Percentiles rank a stretch among this genome's conserved stretches.
These are phyloP conservation scores for Drosophila arawakana DNA, from an alignment of 1,140 invertebrate genomes.

Conservation along the genomic window DNA sequence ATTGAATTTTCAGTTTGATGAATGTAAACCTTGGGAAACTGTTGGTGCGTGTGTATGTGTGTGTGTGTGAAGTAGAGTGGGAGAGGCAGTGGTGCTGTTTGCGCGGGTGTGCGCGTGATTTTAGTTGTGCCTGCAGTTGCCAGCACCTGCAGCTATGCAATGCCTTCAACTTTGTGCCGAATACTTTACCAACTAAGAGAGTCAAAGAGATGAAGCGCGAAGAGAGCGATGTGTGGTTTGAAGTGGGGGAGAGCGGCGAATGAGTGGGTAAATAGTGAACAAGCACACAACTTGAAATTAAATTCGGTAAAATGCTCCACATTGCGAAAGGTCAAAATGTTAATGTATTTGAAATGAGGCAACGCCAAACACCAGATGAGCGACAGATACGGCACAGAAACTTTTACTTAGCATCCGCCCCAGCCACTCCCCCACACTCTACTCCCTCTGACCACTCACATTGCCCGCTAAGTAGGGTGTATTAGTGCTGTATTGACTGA, in stretches of 20 bases:
- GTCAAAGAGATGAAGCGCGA: too few species aligned
- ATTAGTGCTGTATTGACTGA: too few species aligned
- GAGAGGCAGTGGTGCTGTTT: background rate
- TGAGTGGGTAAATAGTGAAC: constrained; percentile 56
- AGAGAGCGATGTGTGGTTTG: too few species aligned
- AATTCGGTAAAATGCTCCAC: constrained; percentile 55
- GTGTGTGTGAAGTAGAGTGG: background rate
- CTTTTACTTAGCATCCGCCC: constrained; percentile 44
- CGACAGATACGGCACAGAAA: constrained; percentile 62
- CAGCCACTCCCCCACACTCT: background rate
- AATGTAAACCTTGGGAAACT: constrained; percentile 65
- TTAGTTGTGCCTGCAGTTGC: constrained; percentile 27
- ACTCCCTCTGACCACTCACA: too few species aligned
- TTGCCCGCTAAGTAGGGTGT: too few species aligned
- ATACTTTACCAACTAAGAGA: background rate
- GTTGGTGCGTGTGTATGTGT: constrained; percentile 29
- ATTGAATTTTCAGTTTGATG: constrained; percentile 80
- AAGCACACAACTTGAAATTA: constrained; percentile 72
- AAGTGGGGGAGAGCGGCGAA: background rate
- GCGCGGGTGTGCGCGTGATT: constrained; percentile 7
- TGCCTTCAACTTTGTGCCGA: constrained; percentile 34
- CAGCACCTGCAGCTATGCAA: constrained; percentile 1
- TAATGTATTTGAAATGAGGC: constrained; percentile 81
- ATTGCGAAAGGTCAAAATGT: constrained; percentile 75
- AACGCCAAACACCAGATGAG: constrained; percentile 42